Conservation (phyloP, 2,113 vertebrate species). For the Ceyx melanurus region DNA sequence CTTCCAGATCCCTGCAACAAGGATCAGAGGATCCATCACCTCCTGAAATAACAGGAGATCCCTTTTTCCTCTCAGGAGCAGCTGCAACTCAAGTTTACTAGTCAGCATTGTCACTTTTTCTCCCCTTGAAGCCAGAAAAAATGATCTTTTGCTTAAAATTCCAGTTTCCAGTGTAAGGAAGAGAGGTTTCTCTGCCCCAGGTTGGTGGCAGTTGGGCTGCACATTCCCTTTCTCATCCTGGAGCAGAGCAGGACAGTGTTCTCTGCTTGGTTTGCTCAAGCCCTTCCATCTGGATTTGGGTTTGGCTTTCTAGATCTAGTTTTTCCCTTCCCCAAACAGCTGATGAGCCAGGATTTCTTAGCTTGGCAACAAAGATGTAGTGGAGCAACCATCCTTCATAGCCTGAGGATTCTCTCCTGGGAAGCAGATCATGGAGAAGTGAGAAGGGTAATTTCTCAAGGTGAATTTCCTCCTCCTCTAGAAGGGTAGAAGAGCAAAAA, state of each 20-base stretch:
- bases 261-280: neutral
- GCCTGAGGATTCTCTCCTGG: neutral
- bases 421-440: neutral
- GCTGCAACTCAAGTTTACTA: conserved; percentile 1
- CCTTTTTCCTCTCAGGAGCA: neutral
- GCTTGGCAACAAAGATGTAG: neutral
- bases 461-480: neutral
- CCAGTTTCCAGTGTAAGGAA: neutral
- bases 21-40: neutral
- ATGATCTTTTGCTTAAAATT: neutral
- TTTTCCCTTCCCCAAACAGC: neutral
- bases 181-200: neutral
- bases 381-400: neutral
- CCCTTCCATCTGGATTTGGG: no score
- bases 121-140: neutral
- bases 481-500: neutral
- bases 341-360: neutral
- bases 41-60: neutral
- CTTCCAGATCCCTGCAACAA: neutral
- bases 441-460: neutral
- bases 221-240: neutral
- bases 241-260: neutral
- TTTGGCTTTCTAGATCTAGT: no score
- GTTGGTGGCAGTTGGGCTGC: neutral
- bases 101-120: neutral